Conservation (phyloP, 2,113 vertebrate genomes). For the Microcebus lehilahytsara region DNA sequence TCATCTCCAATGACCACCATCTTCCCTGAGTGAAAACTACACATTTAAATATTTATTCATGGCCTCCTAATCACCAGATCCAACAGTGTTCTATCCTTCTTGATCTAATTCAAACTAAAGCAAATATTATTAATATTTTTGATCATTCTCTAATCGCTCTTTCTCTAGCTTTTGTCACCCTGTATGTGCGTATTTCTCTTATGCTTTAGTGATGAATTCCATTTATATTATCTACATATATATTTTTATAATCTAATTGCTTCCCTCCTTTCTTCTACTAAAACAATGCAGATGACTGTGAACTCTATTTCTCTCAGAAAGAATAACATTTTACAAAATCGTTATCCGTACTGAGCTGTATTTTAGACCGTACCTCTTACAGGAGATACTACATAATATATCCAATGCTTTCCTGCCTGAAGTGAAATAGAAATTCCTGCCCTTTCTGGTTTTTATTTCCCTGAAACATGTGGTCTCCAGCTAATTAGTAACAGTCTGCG, state of each 20-base stretch:
- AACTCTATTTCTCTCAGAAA: background rate
- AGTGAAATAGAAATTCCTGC: constrained; percentile 54
- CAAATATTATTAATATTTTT: background rate
- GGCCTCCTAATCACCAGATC: background rate
- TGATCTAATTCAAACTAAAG: background rate
- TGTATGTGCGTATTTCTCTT: background rate
- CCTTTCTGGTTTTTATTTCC: constrained; percentile 73
- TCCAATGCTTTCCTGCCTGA: background rate
- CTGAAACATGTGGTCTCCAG: constrained; percentile 56
- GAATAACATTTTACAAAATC: background rate
- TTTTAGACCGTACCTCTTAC: constrained; percentile 23
- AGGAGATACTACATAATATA: background rate
- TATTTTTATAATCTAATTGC: background rate
- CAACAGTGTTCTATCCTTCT: background rate
- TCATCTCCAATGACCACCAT: background rate
- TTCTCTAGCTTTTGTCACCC: background rate
- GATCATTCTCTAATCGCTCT: background rate
- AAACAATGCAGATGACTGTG: background rate
- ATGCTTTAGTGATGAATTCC: background rate
- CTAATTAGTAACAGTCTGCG: constrained; percentile 72
- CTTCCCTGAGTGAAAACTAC: background rate
- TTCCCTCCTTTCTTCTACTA: background rate
- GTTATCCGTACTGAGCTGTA: background rate
- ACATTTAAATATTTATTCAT: background rate
- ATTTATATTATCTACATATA: background rate